Evolutionary conservation across 2,113 vertebrate genomes (phyloP), one percentile per base, ranked within the genome.

Genomic region (Mustelus asterias): DNA sequence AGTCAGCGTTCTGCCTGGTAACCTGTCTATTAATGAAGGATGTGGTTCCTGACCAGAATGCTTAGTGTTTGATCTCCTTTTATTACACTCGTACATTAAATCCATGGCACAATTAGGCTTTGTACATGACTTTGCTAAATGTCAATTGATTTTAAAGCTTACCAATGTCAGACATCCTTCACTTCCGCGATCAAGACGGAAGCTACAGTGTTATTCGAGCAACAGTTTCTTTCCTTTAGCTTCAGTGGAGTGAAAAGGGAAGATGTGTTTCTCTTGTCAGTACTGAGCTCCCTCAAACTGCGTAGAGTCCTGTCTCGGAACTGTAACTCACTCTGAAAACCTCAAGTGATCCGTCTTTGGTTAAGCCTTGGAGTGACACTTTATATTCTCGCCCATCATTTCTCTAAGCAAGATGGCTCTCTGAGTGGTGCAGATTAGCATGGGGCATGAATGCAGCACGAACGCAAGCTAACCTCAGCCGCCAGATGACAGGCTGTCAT

Each of bases 61-160:
- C 20, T 70, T 41, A 95, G 67, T 95, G 44, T 69, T 13, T 24
- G 24, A 29, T 95, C 69, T 33, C 44, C 41, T 33, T 95, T 76
- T 29, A 95, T 95, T 69, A 54, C 3, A 26, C 22, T 29, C 20
- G n/a, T 95, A 33, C 67, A 16, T 72, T 95, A 65, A n/a, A 65
- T 93, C 60, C 33, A 7, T 67, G 89, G 20, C 89, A 93, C 60
- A 65, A 20, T n/a, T 93, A 33, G n/a, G 16, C 89, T 93, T 65
- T 93, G 22, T 48, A 44, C 67, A 14, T 72, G 94, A 95, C 89
- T 72, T 95, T 95, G 67, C 94, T 18, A 95, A 95, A 65, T 93
- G 7, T 93, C 89, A 93, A 20, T 65, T 16, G 89, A 93, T 65
- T 54, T 72, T 26, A 54, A 44, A 95, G 44, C 94, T 72, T 72